Conservation (phyloP, 2,113 vertebrate genomes). For the Engraulis encrasicolus region DNA sequence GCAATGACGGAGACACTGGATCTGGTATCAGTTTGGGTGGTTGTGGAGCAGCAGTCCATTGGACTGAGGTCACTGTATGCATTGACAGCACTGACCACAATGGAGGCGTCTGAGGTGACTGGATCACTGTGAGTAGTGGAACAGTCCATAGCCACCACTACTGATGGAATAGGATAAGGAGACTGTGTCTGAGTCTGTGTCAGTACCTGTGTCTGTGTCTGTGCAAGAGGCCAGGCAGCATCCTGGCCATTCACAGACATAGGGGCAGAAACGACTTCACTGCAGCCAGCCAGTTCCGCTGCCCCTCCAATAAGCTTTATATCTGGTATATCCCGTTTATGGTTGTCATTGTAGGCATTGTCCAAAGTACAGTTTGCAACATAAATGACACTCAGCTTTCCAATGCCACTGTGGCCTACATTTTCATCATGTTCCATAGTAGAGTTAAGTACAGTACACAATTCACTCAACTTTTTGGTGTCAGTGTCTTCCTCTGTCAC, state of each 20-base stretch:
- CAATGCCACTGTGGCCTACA: too few species aligned
- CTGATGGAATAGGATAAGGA: neutral
- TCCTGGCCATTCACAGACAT: neutral
- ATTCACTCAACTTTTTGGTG: too few species aligned
- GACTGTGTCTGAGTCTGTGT: too few species aligned
- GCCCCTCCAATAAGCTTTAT: neutral
- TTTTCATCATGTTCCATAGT: too few species aligned
- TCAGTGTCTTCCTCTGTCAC: neutral
- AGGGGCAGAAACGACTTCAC: neutral
- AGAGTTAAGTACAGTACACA: too few species aligned
- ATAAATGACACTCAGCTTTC: neutral
- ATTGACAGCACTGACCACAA: too few species aligned
- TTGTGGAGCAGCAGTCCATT: too few species aligned
- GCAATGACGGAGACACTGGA: too few species aligned
- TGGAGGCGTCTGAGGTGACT: slow-evolving; percentile 15
- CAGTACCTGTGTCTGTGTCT: too few species aligned
- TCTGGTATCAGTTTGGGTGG: too few species aligned
- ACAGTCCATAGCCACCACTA: slow-evolving; percentile 17
- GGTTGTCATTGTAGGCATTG: neutral
- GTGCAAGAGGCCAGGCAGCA: neutral
- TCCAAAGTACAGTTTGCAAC: neutral
- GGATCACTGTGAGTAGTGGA: neutral
- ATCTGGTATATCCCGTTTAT: neutral
- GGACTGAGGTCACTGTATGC: too few species aligned
- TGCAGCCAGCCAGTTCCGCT: neutral